Evolutionary conservation across 2,113 vertebrate species (phyloP).

Genomic region (Gambusia holbrooki): DNA sequence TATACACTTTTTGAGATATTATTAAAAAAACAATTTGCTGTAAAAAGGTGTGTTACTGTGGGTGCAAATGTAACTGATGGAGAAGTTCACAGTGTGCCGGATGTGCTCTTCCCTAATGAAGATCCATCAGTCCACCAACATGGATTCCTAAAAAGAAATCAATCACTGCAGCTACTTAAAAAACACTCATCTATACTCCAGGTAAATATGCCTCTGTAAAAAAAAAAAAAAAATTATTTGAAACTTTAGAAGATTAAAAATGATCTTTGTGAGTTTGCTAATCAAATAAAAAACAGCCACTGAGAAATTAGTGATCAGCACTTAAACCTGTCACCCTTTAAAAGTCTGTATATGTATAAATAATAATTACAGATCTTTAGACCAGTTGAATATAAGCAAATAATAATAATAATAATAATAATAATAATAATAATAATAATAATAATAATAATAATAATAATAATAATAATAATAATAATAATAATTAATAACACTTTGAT

Average conservation of each 20-base stretch:
- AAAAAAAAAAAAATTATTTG: not conserved
- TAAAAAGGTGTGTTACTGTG: slow-evolving; percentile 13
- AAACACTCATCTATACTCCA: not conserved
- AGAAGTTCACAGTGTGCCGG: slow-evolving; percentile 76
- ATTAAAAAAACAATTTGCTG: not conserved
- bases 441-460: not conserved
- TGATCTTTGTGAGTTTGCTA: not conserved
- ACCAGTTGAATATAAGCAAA: not conserved
- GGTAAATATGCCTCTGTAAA: not conserved
- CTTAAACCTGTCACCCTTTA: not conserved
- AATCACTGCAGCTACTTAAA: slow-evolving; percentile 63
- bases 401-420: too few relatives aligned
- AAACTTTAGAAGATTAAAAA: slow-evolving; percentile 8
- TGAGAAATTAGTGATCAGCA: not conserved
- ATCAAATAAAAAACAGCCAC: not conserved
- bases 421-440: too few relatives aligned
- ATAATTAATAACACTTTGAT: not conserved
- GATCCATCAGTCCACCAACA: slow-evolving; percentile 77
- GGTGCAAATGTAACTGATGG: slow-evolving; percentile 63
- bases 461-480: not conserved
- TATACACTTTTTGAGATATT: not conserved
- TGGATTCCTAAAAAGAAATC: slow-evolving; percentile 78
- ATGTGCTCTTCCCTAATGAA: slow-evolving; percentile 74
- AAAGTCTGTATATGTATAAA: too few relatives aligned
- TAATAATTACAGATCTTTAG: too few relatives aligned